A percentile compares a stretch with the other conserved stretches of the same genome.
phyloP scores from a whole-genome alignment of 2,113 vertebrate genomes.

The Tychaedon coryphoeus region DNA sequence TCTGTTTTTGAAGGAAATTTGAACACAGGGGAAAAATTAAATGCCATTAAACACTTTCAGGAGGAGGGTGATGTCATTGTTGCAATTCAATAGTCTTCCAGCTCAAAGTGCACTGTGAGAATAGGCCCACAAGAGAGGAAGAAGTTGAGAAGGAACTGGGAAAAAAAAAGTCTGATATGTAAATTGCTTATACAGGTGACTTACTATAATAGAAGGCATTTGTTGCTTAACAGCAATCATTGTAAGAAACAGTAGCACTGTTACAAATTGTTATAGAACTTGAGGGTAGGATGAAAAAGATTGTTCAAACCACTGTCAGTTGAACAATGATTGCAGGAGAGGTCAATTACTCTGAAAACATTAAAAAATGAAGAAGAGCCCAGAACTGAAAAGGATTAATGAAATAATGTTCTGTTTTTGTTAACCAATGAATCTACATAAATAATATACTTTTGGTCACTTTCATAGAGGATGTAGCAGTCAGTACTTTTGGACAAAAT shows the following conservation, averaged over 20 bases:
- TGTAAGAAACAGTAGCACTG: background rate
- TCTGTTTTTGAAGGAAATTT: background rate
- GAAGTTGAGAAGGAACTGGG: background rate
- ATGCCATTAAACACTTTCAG: background rate
- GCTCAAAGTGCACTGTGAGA: background rate
- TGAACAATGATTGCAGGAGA: background rate
- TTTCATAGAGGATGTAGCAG: background rate
- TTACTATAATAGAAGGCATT: background rate
- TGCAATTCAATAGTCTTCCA: background rate
- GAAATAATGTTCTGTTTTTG: background rate
- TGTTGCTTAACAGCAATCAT: background rate
- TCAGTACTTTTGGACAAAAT: background rate
- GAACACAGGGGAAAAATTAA: background rate
- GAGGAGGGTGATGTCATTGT: background rate
- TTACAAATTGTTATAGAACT: background rate
- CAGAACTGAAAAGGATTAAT: background rate
- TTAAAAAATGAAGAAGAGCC: background rate
- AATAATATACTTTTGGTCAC: background rate
- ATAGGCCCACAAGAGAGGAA: background rate
- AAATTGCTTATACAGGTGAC: background rate
- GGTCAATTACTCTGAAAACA: background rate
- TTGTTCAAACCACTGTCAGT: too few species aligned
- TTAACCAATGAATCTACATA: background rate
- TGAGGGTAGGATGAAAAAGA: background rate
- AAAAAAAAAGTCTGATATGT: background rate